Evolutionary conservation across 2,797 vertebrate genomes (phyloP), one percentile per base, ranked within the genome.

Genomic region (Sebastes minor): DNA sequence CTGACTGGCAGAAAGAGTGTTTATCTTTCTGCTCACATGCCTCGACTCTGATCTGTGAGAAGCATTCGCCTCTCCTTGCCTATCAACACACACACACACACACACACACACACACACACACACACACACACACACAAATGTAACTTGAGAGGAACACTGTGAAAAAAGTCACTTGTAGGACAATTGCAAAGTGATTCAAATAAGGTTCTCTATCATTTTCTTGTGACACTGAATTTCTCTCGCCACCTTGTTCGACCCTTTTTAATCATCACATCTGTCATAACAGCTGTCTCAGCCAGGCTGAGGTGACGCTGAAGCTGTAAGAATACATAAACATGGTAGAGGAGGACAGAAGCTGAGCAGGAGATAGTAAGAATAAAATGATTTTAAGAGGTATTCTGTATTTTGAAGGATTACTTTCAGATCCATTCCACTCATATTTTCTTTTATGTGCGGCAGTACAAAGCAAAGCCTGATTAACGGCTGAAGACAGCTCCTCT

Each of bases 251-350:
- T 78, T 61, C 60, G 35, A 62, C 27, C 49, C 32, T 22, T 57
- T 38, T 42, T 16, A 57, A 18, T 81, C 33, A 66, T 72, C 23
- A 23, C 78, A 68, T 82, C 74, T 73, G 46, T 82, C 74, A 73
- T 35, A 66, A 80, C 60, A 86, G 33, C 72, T 53, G 52, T 66
- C 35, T 78, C 67, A 63, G 33, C 8, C 32, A n/a, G 42, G 14
- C 25, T 59, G 68, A 71, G 12, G 61, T 33, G 63, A 78, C 6
- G 1, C 25, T 2, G 12, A 1, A 5, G 55, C 16, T 76, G 70
- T 38, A 14, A 66, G 82, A 33, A 56, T 13, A 83, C 53, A 88
- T 46, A 66, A 78, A 85, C 53, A 74, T 52, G 4, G 59, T 59
- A 7, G 9, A 38, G 4, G 42, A 68, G 11, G 20, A 56, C 4